These are phyloP conservation scores for Drosophila paranaensis DNA, from an alignment of 2,888 invertebrate species.

Conservation along the genomic window DNA sequence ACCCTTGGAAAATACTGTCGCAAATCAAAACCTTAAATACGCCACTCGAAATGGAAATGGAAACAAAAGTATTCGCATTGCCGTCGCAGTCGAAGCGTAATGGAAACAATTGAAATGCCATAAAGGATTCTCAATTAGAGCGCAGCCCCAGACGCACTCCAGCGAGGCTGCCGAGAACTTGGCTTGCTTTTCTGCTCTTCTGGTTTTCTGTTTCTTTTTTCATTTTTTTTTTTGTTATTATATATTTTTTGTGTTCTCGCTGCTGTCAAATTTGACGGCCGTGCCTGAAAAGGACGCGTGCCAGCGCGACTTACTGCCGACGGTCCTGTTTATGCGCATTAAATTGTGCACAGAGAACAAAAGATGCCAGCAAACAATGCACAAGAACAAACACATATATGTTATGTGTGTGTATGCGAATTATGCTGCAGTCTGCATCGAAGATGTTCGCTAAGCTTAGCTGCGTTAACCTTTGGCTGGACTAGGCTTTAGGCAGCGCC, in stretches of 20 bases:
- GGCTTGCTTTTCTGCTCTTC: slow-evolving; percentile 32
- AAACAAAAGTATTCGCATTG: slow-evolving; percentile 67
- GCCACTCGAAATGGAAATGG: slow-evolving; percentile 80
- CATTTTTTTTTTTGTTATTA: slow-evolving; percentile 1
- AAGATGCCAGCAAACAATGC: slow-evolving; percentile 19
- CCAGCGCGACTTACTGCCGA: slow-evolving; percentile 42
- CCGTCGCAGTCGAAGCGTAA: slow-evolving; percentile 77
- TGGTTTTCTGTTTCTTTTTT: neutral
- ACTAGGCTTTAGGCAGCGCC: slow-evolving; percentile 19
- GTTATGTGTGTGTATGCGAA: slow-evolving; percentile 29
- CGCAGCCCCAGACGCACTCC: slow-evolving; percentile 56
- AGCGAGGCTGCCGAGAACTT: slow-evolving; percentile 54
- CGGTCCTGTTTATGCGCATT: slow-evolving; percentile 62
- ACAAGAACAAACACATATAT: neutral
- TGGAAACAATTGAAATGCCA: slow-evolving; percentile 82
- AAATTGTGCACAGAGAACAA: slow-evolving; percentile 62
- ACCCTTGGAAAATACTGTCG: slow-evolving; percentile 73
- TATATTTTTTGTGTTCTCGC: slow-evolving; percentile 20
- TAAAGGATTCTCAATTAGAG: slow-evolving; percentile 82
- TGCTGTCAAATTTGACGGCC: slow-evolving; percentile 83
- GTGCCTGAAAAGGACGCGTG: slow-evolving; percentile 75
- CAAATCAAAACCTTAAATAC: slow-evolving; percentile 83
- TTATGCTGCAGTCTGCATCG: slow-evolving; percentile 52
- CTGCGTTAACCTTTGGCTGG: slow-evolving; percentile 48
- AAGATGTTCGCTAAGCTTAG: slow-evolving; percentile 3